Conservation (phyloP, 1,140 invertebrate species). For the Homalodisca vitripennis region DNA sequence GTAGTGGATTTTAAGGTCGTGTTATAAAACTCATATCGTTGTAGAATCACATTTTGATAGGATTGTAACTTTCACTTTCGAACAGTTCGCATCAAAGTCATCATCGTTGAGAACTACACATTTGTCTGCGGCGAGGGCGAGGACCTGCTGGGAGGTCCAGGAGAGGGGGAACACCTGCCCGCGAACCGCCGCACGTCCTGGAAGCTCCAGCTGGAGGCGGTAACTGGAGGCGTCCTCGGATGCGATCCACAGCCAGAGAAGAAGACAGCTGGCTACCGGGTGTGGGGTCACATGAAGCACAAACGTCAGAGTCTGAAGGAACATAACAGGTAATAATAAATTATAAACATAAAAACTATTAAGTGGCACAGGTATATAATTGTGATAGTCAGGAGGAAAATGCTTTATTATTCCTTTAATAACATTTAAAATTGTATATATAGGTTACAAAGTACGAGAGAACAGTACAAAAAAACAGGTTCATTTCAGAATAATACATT, state of each 20-base stretch:
- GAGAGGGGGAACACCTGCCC: conserved; percentile 26
- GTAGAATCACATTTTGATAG: background rate
- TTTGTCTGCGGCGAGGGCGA: background rate
- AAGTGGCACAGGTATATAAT: too few species aligned
- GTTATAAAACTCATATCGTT: background rate
- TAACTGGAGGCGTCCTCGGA: background rate
- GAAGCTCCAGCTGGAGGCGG: conserved; percentile 19
- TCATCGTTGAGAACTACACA: conserved; percentile 3
- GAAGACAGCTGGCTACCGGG: background rate
- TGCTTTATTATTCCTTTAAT: too few species aligned
- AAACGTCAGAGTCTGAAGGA: conserved; percentile 6
- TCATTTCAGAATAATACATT: too few species aligned
- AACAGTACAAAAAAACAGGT: too few species aligned
- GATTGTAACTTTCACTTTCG: conserved; percentile 1
- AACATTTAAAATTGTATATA: too few species aligned
- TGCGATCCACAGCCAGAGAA: conserved; percentile 29
- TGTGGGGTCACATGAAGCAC: conserved; percentile 15
- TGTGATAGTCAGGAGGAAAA: too few species aligned
- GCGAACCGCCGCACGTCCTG: conserved; percentile 11
- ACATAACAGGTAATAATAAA: too few species aligned
- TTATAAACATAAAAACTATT: too few species aligned
- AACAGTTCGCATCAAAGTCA: conserved; percentile 3
- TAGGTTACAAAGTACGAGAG: too few species aligned
- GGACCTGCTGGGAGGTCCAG: conserved; percentile 1
- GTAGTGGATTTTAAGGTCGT: too few species aligned